Percentiles rank a stretch among this genome's conserved stretches.
These are phyloP conservation scores for Mystacornis crossleyi DNA, from an alignment of 2,113 vertebrate genomes.

Conservation along the genomic window DNA sequence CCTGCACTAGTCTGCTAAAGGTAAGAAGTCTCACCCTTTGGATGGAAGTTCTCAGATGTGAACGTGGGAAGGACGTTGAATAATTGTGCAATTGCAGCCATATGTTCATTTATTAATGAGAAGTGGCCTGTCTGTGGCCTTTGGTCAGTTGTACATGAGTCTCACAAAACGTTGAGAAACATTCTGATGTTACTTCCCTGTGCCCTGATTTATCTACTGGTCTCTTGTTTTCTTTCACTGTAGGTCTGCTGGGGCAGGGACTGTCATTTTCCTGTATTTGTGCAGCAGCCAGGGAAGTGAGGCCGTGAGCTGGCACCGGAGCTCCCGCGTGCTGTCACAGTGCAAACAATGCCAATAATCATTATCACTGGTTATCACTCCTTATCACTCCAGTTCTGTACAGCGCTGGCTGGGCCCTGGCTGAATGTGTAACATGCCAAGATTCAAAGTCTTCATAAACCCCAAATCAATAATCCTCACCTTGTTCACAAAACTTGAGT, in stretches of 20 bases:
- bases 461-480: background rate
- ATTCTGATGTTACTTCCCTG: background rate
- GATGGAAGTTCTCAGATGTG: background rate
- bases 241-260: background rate
- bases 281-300: background rate
- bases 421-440: rapidly evolving
- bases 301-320: background rate
- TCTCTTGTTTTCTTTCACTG: background rate
- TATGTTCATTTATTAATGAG: background rate
- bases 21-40: background rate
- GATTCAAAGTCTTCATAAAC: background rate
- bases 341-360: background rate
- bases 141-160: background rate
- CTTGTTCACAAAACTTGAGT: background rate
- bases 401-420: background rate
- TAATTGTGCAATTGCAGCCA: background rate
- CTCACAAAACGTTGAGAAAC: background rate
- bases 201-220: background rate
- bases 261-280: background rate
- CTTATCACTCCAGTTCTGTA: background rate
- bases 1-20: background rate
- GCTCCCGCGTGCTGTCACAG: background rate
- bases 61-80: background rate
- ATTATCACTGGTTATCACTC: background rate
- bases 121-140: background rate